A percentile compares a stretch with the other conserved stretches of the same genome.
Evolutionary conservation across 2,888 invertebrate genomes (phyloP).

Genomic region (Sinotaia quadrata): DNA sequence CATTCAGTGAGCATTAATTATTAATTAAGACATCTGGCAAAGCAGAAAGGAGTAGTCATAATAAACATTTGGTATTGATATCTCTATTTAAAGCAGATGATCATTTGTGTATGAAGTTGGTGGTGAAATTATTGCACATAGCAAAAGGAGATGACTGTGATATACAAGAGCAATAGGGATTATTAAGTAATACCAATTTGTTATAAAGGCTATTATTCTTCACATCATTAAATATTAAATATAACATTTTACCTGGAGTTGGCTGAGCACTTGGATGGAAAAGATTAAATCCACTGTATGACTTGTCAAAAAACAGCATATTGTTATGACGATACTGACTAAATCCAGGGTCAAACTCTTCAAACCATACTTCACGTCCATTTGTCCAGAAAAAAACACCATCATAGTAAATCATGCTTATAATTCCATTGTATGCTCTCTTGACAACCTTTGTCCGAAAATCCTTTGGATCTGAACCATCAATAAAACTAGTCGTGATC

Average conservation of each 20-base stretch:
- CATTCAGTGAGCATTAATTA: too few species aligned
- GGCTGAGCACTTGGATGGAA: conserved; percentile 84
- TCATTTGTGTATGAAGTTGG: too few species aligned
- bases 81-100: too few species aligned
- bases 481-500: conserved; percentile 85
- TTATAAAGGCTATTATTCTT: too few species aligned
- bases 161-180: too few species aligned
- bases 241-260: conserved; percentile 59
- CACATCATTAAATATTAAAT: neutral
- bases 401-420: conserved; percentile 79
- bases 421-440: conserved; percentile 82
- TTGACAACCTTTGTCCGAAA: conserved; percentile 82
- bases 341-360: conserved; percentile 82
- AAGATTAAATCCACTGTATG: conserved; percentile 76
- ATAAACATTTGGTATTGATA: too few species aligned
- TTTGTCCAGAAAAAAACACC: conserved; percentile 86
- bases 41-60: too few species aligned
- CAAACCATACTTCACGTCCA: conserved; percentile 80
- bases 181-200: too few species aligned
- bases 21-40: too few species aligned
- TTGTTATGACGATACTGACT: conserved; percentile 85
- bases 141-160: too few species aligned
- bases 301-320: conserved; percentile 71
- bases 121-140: too few species aligned
- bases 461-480: conserved; percentile 78